Conservation (phyloP, 2,888 invertebrate species). For the Tetramorium bicarinatum region DNA sequence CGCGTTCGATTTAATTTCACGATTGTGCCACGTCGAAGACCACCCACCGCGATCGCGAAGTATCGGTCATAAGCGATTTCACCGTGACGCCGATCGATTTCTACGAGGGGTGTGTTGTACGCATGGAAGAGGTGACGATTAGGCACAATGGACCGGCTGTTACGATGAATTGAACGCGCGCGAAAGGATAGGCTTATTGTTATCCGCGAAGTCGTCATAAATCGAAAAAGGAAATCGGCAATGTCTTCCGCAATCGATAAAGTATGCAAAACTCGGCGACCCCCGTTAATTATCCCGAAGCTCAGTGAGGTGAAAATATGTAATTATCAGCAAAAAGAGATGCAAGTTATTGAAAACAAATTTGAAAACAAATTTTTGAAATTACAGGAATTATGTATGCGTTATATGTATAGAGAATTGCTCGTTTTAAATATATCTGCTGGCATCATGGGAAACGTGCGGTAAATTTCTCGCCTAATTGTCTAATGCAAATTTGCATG, state of each 20-base stretch:
- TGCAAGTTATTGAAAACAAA: not conserved
- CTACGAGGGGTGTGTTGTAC: constrained; percentile 20
- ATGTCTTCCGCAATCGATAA: constrained; percentile 6
- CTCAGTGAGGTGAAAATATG: not conserved
- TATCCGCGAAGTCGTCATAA: not conserved
- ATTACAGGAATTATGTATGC: not conserved
- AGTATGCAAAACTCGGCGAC: not conserved
- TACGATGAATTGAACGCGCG: constrained; percentile 53
- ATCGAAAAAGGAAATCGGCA: constrained; percentile 9
- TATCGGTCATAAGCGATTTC: constrained; percentile 45
- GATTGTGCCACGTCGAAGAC: constrained; percentile 51
- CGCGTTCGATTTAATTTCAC: constrained; percentile 69
- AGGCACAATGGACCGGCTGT: constrained; percentile 62
- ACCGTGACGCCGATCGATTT: constrained; percentile 53
- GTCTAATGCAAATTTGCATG: not conserved
- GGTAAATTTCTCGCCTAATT: not conserved
- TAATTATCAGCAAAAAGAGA: not conserved
- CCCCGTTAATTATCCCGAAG: not conserved
- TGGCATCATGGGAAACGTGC: not conserved
- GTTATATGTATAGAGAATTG: not conserved
- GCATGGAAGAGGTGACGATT: constrained; percentile 57
- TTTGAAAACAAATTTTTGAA: constrained; percentile 12
- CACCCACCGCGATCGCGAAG: constrained; percentile 53
- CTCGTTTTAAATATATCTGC: not conserved
- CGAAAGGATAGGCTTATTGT: constrained; percentile 17